Evolutionary conservation across 2,888 invertebrate species (phyloP), one percentile per base, ranked within the genome.

Genomic region (Drosophila limbata): DNA sequence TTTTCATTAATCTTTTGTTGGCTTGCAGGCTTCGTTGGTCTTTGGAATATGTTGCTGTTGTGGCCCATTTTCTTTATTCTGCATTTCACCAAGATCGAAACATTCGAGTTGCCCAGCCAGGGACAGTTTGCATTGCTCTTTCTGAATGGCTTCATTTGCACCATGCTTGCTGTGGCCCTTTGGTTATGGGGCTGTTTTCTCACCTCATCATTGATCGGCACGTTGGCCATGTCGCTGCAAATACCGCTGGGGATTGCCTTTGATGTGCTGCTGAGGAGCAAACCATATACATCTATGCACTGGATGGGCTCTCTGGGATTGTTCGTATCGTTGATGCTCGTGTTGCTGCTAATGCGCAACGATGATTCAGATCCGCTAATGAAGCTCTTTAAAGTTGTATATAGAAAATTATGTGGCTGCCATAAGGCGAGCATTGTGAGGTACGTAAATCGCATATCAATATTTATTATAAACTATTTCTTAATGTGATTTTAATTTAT

Each of bases 151-250:
- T 93, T 98, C 17, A 94, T 98, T 72, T 98, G 98, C 57, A 98
- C 98, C 19, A 96, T 98, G 59, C 93, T 99, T 47, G 96, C 97
- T 1, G 98, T 99, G 93, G 96, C 97, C 33, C 93, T 98, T 50
- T 98, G 98, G 98, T 94, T 98, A 47, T 98, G 98, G 97, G 99
- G 98, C 53, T 96, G 97, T 86, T 98, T 98, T 85, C 93, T 99
- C 83, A 99, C 99, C 17, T 98, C 98, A 13, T 96, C 97, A 0
- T 94, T 97, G 51, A 96, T 97, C 83, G 98, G 97, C 28, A 98
- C 97, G 1, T 92, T 98, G 84, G 95, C 97, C 64, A 94, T 98
- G 75, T 96, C 96, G 79, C 93, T 98, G 83, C 96, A 96, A 73
- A 96, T 97, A 92, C 99, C 99, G 60, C 94, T 99, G 93, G 96